phyloP scores from a whole-genome alignment of 2,888 invertebrate species.

The Bombyx huttoni region DNA sequence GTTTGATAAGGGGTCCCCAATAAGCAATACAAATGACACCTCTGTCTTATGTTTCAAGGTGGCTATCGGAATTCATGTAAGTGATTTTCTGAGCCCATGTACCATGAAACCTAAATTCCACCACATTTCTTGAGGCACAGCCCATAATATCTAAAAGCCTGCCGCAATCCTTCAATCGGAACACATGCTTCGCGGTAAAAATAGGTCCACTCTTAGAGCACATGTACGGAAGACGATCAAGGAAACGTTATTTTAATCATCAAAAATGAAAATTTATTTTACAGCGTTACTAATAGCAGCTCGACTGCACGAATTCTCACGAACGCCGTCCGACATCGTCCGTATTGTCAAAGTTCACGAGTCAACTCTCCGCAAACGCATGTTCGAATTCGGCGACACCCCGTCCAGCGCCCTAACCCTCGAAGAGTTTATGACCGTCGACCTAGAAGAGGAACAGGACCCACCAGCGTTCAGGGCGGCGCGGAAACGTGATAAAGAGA shows the following conservation, averaged over 20 bases:
- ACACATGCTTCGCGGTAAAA: no score
- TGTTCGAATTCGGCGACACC: slow-evolving; percentile 96
- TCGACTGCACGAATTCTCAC: slow-evolving; percentile 91
- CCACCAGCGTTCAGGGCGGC: slow-evolving; percentile 96
- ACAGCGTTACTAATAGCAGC: slow-evolving; percentile 94
- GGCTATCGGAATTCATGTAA: no score
- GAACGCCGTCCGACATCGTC: slow-evolving; percentile 89
- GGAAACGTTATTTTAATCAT: background rate
- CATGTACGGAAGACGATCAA: no score
- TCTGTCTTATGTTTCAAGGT: no score
- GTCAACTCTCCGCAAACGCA: slow-evolving; percentile 89
- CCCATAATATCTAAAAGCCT: no score
- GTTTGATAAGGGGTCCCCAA: no score
- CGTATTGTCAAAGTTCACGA: slow-evolving; percentile 97
- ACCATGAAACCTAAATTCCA: no score
- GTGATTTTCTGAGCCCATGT: no score
- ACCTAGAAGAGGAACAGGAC: slow-evolving; percentile 96
- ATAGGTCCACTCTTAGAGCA: no score
- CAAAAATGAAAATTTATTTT: slow-evolving; percentile 9
- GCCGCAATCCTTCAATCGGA: no score
- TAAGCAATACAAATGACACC: no score
- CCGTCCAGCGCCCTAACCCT: slow-evolving; percentile 94
- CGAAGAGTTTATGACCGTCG: slow-evolving; percentile 97
- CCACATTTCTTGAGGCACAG: no score
- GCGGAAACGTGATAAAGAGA: slow-evolving; percentile 88